Evolutionary conservation across 37 sponge, comb jelly and placozoan species (phyloP).

Genomic region (Ianthella basta): DNA sequence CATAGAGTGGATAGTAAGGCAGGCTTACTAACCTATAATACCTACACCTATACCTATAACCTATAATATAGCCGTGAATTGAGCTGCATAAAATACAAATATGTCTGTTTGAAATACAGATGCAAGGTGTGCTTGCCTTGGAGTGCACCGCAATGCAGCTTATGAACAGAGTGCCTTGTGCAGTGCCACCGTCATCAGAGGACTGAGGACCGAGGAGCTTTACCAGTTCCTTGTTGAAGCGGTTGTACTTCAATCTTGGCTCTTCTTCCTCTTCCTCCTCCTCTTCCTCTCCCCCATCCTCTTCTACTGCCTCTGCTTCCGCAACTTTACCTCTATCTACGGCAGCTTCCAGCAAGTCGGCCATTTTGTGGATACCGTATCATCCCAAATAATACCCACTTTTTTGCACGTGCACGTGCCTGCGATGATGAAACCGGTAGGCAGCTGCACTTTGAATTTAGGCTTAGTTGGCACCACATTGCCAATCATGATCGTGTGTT

Average conservation of each 20-base stretch:
- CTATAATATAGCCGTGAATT: no score
- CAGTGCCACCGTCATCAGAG: background rate
- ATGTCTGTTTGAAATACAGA: no score
- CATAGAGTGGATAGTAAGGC: no score
- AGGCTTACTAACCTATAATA: no score
- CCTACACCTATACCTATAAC: no score
- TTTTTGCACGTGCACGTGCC: no score
- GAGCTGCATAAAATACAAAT: no score
- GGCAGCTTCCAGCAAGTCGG: background rate
- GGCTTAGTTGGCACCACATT: no score
- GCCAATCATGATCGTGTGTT: no score
- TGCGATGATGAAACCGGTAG: no score
- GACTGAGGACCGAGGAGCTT: conserved; percentile 41
- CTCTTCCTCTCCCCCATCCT: conserved; percentile 8
- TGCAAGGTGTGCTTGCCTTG: conserved; percentile 58
- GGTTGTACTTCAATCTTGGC: conserved; percentile 82
- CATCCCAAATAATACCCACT: no score
- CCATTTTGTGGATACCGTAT: conserved; percentile 21
- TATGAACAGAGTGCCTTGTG: conserved; percentile 35
- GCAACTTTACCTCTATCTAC: background rate
- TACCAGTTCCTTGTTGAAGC: conserved; percentile 74
- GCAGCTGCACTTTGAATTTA: no score
- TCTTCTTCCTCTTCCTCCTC: conserved; percentile 76
- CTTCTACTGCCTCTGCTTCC: background rate
- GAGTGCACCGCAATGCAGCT: conserved; percentile 85